Base-by-base conservation (phyloP, 2,888 invertebrate species). In the Epinotia bilunana region DNA sequence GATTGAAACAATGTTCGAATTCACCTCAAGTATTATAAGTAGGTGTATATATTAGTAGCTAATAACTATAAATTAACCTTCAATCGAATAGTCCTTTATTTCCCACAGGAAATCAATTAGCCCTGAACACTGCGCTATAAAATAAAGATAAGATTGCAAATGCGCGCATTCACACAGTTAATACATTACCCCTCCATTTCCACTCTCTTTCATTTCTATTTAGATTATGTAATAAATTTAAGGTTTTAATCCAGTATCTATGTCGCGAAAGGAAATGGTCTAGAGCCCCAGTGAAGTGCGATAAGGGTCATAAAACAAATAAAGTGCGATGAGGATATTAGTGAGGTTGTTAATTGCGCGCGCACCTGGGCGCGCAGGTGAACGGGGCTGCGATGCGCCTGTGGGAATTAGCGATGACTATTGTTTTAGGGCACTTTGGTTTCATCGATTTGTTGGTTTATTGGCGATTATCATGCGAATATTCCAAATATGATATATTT, bases 301-400 rank as follows among this genome's bases (percentile, higher is more conserved):
- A 86, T 85, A 86, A 86, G 84, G 85, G 85, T 82, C 87, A 87
- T 88, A 89, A 89, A 90, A 88, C 86, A 88, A 90, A 91, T 90
- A 88, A 88, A 89, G 82, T 85, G 83, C 64, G 82, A 82, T 82
- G 86, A 85, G 81, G 83, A 83, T 90, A 89, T 88, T 92, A 91
- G 86, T 88, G 89, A 89, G 87, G 87, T 84, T 90, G 90, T 92
- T 91, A 91, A 92, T 91, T 91, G 91, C 90, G 85, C 81, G 79
- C 89, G 91, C 93, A 93, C 92, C 93, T 93, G 93, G 92, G 89
- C 83, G 78, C 84, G 92, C 92, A 93, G 93, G 93, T 93, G 93
- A 90, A 18, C 87, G 85, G 79, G 79, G 83, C 81, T 85, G 86
- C 86, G 91, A 92, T 92, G 93, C 91, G 92, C 91, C 86, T 85